Percentiles rank a stretch among this genome's conserved stretches.
phyloP scores from a whole-genome alignment of 2,113 vertebrate genomes.

The Etheostoma cragini region DNA sequence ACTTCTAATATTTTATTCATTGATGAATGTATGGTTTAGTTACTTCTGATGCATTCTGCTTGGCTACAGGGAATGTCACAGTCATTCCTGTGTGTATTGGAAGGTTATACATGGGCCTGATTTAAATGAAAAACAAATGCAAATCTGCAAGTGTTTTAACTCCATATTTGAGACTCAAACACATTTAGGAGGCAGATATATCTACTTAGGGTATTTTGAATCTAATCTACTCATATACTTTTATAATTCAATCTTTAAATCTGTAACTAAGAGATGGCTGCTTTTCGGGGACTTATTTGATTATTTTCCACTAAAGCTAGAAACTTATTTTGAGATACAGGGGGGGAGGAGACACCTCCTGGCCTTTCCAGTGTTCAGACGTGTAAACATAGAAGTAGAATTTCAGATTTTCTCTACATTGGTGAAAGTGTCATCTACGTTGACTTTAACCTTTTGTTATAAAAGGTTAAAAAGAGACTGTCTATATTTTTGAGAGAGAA shows the following conservation, averaged over 20 bases:
- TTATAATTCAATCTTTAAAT: slow-evolving; percentile 18
- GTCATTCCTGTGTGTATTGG: background rate
- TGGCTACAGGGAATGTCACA: background rate
- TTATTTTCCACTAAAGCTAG: background rate
- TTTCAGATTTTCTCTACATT: background rate
- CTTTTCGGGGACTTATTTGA: slow-evolving; percentile 19
- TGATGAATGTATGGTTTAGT: background rate
- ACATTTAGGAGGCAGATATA: slow-evolving; percentile 21
- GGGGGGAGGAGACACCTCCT: background rate
- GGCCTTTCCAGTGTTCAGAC: background rate
- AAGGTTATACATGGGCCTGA: background rate
- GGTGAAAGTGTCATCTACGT: background rate
- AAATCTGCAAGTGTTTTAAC: slow-evolving; percentile 13
- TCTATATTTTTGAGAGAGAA: background rate
- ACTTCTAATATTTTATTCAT: background rate
- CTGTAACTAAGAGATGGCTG: background rate
- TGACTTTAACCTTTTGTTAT: background rate
- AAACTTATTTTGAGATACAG: slow-evolving; percentile 18
- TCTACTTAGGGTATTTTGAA: background rate
- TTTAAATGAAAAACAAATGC: background rate
- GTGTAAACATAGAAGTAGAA: background rate
- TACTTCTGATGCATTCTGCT: background rate
- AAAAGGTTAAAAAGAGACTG: background rate
- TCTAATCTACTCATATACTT: slow-evolving; percentile 30
- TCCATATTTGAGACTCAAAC: slow-evolving; percentile 13